Conservation (phyloP, 2,797 vertebrate species). For the Synanceia verrucosa region DNA sequence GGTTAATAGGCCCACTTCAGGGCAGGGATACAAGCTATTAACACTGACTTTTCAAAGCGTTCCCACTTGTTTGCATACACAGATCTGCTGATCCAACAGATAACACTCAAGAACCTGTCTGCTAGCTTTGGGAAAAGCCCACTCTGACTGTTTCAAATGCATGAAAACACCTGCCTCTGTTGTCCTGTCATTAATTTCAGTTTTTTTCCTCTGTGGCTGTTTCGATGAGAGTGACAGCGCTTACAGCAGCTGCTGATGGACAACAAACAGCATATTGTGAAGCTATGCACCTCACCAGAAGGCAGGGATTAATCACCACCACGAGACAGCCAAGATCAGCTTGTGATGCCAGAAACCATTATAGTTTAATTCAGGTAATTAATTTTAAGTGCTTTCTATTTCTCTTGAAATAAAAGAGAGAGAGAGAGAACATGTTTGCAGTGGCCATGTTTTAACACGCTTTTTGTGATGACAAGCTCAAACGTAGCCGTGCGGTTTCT, state of each 20-base stretch:
- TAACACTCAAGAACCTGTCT: constrained; percentile 57
- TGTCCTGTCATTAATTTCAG: constrained; percentile 47
- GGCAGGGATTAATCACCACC: constrained; percentile 70
- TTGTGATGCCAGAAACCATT: constrained; percentile 79
- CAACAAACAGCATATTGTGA: constrained; percentile 41
- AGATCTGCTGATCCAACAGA: constrained; percentile 61
- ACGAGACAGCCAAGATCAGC: constrained; percentile 62
- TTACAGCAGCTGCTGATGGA: constrained; percentile 14
- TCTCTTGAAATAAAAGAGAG: constrained; percentile 59
- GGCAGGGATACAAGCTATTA: constrained; percentile 61
- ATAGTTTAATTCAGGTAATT: constrained; percentile 79
- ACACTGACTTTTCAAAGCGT: constrained; percentile 55
- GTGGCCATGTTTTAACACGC: constrained; percentile 80
- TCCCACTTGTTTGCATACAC: constrained; percentile 56
- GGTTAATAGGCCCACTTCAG: constrained; percentile 48
- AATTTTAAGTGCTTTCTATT: constrained; percentile 82
- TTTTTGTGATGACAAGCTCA: constrained; percentile 72
- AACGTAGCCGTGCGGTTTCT: constrained; percentile 65
- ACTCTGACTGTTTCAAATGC: constrained; percentile 23
- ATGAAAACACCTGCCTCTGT: constrained; percentile 45
- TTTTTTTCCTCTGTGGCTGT: constrained; percentile 50
- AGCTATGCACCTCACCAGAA: constrained; percentile 38
- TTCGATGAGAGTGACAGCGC: constrained; percentile 13
- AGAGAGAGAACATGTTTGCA: constrained; percentile 53
- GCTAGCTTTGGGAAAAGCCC: constrained; percentile 44